Evolutionary conservation across 2,797 vertebrate genomes (phyloP), one percentile per base, ranked within the genome.

Genomic region (Salmo trutta): DNA sequence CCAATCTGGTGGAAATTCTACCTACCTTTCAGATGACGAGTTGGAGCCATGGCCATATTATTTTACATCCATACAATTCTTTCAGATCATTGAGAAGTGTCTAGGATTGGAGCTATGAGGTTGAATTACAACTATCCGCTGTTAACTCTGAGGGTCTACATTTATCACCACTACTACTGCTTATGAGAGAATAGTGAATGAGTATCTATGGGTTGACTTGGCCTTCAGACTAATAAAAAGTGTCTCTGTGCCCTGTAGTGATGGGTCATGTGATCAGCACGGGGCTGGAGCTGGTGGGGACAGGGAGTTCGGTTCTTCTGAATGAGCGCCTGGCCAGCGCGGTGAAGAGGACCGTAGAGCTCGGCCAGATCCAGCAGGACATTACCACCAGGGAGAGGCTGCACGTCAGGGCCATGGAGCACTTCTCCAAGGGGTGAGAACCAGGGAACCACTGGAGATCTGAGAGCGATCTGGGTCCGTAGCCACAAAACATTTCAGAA

Each of bases 191-290:
- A 56, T 1, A 19, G 17, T 56, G 19, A 56, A 56, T 56, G 19
- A 56, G 6, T 56, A n/a, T 56, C 16, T 47, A 47, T 17, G 17
- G 33, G 31, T 41, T 36, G 17, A 69, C 6, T 27, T 31, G 15
- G 12, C 27, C 21, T 24, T 24, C 67, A 41, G 7, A 33, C 33
- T 17, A 2, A 31, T 6, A 31, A 31, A 17, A 19, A 33, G 31
- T 31, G 27, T 73, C 27, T 17, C 27, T 73, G 53, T 73, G 52
- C 76, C 71, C 24, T 78, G 64, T 81, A 99, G 98, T 93, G 1
- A 98, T 98, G 98, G 98, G 98, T 6, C 94, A 96, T 0, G 95
- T 96, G 88, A 93, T 98, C 64, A 83, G 92, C 1, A 96, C 95
- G 0, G 97, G 98, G 1, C 88, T 99, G 75, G 87, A 95, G 84